A percentile compares a stretch with the other conserved stretches of the same genome.
Conservation (phyloP, 2,113 vertebrate species). For the Malurus elegans region DNA sequence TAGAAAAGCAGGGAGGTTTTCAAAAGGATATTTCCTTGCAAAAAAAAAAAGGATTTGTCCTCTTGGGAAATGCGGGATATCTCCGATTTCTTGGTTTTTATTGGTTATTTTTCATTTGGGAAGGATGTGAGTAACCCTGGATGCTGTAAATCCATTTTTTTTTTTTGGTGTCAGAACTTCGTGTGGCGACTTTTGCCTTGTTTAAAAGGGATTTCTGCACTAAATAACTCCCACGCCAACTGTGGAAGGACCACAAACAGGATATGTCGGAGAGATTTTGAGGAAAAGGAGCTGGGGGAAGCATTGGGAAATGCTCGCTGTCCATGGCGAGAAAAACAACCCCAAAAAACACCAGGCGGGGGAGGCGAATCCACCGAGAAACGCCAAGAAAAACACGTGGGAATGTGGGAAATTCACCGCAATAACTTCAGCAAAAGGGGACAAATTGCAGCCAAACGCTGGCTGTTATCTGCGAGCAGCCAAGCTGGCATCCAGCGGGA, state of each 20-base stretch:
- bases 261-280: not conserved
- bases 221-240: not conserved
- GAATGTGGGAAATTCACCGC: not conserved
- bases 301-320: not conserved
- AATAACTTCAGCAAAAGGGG: not conserved
- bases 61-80: not conserved
- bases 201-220: not conserved
- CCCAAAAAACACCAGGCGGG: not conserved
- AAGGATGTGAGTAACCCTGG: not conserved
- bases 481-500: rapidly evolving
- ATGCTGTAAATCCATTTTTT: not conserved
- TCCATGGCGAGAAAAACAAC: not conserved
- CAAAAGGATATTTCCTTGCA: not conserved
- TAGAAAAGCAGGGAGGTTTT: not conserved
- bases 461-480: not conserved
- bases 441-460: not conserved
- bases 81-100: not conserved
- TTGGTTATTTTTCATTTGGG: not conserved
- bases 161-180: not conserved
- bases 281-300: not conserved
- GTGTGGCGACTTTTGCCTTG: not conserved
- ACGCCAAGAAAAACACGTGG: not conserved
- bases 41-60: not conserved
- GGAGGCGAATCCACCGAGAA: not conserved
- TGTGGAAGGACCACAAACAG: not conserved